These are phyloP conservation scores for Agonopterix alstromeriana DNA, from an alignment of 2,888 invertebrate species.

Conservation along the genomic window DNA sequence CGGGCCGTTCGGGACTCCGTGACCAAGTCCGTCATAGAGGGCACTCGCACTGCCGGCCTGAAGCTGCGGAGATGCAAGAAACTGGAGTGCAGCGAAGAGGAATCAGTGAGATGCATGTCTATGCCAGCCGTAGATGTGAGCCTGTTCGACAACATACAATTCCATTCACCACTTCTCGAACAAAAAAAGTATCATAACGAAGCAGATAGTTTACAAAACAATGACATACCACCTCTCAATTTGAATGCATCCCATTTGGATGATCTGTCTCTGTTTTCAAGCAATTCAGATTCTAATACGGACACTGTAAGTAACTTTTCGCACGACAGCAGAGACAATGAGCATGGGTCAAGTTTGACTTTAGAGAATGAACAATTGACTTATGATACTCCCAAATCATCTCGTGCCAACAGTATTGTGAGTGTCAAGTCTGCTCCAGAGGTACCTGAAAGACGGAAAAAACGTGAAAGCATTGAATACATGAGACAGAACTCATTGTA, in stretches of 20 bases:
- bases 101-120: constrained; percentile 67
- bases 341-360: constrained; percentile 23
- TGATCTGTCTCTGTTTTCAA: constrained; percentile 54
- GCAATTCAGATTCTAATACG: constrained; percentile 52
- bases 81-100: constrained; percentile 28
- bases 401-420: constrained; percentile 47
- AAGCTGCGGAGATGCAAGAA: constrained; percentile 50
- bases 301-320: constrained; percentile 55
- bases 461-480: constrained; percentile 36
- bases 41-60: constrained; percentile 77
- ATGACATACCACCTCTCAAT: constrained; percentile 35
- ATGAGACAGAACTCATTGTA: constrained; percentile 58
- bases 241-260: constrained; percentile 49
- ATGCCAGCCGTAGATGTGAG: constrained; percentile 75
- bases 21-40: constrained; percentile 79
- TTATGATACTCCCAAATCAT: constrained; percentile 57
- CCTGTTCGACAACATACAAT: constrained; percentile 80
- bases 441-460: constrained; percentile 46
- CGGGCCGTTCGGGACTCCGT: constrained; percentile 71
- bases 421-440: constrained; percentile 46
- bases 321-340: constrained; percentile 45
- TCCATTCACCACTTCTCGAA: constrained; percentile 77
- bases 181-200: constrained; percentile 50
- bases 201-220: constrained; percentile 15
- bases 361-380: constrained; percentile 37